Evolutionary conservation across 2,888 invertebrate species (phyloP).

Genomic region (Aleiodes leptofemur): DNA sequence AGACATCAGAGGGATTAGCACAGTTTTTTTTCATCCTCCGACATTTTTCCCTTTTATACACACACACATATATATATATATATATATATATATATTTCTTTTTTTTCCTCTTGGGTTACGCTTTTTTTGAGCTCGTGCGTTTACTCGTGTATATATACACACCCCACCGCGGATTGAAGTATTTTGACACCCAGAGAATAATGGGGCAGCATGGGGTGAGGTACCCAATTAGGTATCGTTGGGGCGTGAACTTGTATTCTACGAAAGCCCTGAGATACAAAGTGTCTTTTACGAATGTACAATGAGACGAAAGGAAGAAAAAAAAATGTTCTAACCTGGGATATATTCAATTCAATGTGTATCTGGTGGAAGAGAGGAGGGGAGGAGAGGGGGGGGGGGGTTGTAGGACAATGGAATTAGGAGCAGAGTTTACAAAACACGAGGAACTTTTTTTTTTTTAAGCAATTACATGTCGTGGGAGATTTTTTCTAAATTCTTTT

Average conservation of each 20-base stretch:
- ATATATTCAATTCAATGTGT: conserved; percentile 19
- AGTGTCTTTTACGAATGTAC: conserved; percentile 58
- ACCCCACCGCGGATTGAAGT: conserved; percentile 59
- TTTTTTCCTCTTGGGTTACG: conserved; percentile 14
- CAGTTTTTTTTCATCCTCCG: conserved; percentile 27
- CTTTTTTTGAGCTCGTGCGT: conserved; percentile 48
- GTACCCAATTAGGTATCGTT: conserved; percentile 73
- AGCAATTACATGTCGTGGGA: conserved; percentile 22
- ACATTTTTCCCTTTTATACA: conserved; percentile 7
- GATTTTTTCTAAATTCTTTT: not conserved
- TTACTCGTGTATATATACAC: conserved; percentile 42
- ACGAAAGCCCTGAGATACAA: conserved; percentile 64
- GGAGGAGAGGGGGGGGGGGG: not conserved
- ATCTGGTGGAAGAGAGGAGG: not conserved
- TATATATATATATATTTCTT: too few relatives aligned
- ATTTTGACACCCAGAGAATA: conserved; percentile 74
- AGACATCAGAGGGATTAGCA: too few relatives aligned
- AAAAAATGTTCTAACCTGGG: conserved; percentile 31
- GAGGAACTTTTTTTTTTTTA: conserved; percentile 10
- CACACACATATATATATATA: too few relatives aligned
- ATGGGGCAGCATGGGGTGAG: conserved; percentile 72
- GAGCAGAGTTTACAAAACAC: conserved; percentile 44
- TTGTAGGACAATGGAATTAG: conserved; percentile 41
- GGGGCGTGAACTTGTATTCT: conserved; percentile 63
- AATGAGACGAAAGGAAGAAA: conserved; percentile 19